phyloP scores from a whole-genome alignment of 2,888 invertebrate species.

The Seladonia tumulorum region DNA sequence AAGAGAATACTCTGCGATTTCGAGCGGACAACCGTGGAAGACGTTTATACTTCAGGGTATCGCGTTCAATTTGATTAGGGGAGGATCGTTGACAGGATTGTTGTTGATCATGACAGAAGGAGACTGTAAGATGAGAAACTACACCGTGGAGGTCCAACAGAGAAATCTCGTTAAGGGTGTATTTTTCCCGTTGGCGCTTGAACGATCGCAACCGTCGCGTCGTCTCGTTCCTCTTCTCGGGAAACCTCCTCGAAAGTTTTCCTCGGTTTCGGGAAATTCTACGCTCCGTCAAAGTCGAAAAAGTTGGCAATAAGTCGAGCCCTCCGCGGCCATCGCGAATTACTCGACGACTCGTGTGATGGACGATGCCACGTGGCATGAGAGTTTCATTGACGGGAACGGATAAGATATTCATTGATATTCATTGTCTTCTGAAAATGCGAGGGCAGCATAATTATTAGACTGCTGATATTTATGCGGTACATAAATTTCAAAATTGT shows the following conservation, averaged over 20 bases:
- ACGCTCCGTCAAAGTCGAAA: conserved; percentile 23
- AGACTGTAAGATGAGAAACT: not conserved
- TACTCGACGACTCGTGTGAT: not conserved
- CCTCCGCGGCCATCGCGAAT: conserved; percentile 21
- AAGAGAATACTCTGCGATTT: not conserved
- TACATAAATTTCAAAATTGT: too few species aligned
- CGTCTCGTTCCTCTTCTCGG: not conserved
- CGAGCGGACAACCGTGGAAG: not conserved
- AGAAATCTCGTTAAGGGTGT: conserved; percentile 27
- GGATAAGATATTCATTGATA: not conserved
- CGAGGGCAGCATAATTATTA: not conserved
- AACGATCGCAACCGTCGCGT: conserved; percentile 8
- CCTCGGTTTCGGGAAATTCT: not conserved
- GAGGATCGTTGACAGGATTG: not conserved
- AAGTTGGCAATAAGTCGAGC: conserved; percentile 12
- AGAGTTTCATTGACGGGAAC: not conserved
- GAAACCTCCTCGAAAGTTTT: conserved; percentile 15
- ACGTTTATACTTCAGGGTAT: too few species aligned
- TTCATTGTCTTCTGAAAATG: not conserved
- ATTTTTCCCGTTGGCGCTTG: conserved; percentile 21
- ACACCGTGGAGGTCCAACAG: not conserved
- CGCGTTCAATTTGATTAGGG: not conserved
- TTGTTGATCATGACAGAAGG: not conserved
- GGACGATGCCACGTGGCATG: not conserved
- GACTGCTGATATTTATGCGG: not conserved